Base-by-base conservation (phyloP, 1,140 invertebrate species). In the Druon quercuslanigerum region DNA sequence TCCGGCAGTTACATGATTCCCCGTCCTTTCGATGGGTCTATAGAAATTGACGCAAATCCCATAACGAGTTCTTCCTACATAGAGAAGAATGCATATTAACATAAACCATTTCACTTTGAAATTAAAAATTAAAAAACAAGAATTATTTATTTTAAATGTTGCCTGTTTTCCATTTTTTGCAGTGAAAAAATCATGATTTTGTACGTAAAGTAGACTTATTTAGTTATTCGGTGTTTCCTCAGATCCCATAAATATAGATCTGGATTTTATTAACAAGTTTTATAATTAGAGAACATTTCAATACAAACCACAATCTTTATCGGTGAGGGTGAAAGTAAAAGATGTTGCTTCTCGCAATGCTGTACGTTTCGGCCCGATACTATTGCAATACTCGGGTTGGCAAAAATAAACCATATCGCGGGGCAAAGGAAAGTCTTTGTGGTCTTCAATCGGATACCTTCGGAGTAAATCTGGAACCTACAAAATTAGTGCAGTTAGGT, bases 21-120 rank as follows among this genome's bases (percentile, higher is more conserved):
- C 83, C 16, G 51, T 75, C 72, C 80, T 93, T 86, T 97, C 95
- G 70, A 98, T 94, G 0, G 97, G 96, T 60, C 98, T 94, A 92
- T 99, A 99, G 91, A 99, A 99, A 90, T 99, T 99, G 33, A 99
- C 96, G 92, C 98, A 99, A 79, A 99, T 97, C 25, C 99, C 99
- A 89, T 97, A 99, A 40, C 97, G 94, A 17, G 95, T 96, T 91
- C 95, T 97, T 72, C 95, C 95, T 95, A 70, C 12, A 73, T 60
- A 71, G 25, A 33, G 5, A n/a, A 51, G n/a, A 20, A 56, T n/a
- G 8, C n/a, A 54, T 72, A 16, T 17, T 51, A 6, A 72, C 11
- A n/a, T 40, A 19, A 72, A 50, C 16, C 0, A 46, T 46, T 46
- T 11, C 0, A 46, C 9, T 46, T 46, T 33, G 25, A 5, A 33